phyloP scores from a whole-genome alignment of 2,113 vertebrate species.

The Coturnix japonica region DNA sequence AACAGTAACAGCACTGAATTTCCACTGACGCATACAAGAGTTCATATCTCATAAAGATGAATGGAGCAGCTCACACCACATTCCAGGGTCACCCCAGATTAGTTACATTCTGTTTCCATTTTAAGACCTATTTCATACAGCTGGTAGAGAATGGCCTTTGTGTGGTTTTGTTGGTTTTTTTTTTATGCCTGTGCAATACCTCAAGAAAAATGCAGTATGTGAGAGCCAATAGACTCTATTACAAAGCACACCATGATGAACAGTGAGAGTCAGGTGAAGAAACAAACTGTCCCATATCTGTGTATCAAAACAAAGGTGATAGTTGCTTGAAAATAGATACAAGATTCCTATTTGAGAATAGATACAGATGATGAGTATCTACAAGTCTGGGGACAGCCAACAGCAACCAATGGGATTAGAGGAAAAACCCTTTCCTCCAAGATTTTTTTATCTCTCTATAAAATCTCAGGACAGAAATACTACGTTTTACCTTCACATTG shows the following conservation, averaged over 20 bases:
- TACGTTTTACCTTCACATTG: slow-evolving; percentile 25
- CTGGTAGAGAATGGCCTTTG: neutral
- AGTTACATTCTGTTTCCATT: neutral
- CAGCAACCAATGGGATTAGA: neutral
- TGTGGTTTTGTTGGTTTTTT: neutral
- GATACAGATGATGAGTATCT: neutral
- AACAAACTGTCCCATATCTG: neutral
- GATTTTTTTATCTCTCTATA: neutral
- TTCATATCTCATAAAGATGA: neutral
- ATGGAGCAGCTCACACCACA: neutral
- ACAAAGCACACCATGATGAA: neutral
- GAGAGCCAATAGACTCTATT: neutral
- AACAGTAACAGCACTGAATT: neutral
- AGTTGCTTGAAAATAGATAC: neutral
- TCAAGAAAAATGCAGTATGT: neutral
- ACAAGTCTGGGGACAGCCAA: neutral
- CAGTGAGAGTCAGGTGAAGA: neutral
- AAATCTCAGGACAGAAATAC: slow-evolving; percentile 1
- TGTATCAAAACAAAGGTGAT: neutral
- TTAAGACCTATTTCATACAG: neutral
- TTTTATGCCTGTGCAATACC: neutral
- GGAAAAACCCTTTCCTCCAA: neutral
- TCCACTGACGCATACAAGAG: neutral
- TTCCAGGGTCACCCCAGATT: neutral
- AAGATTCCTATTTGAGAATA: neutral